phyloP scores from a whole-genome alignment of 2,797 vertebrate genomes.

The Nyctibius grandis region DNA sequence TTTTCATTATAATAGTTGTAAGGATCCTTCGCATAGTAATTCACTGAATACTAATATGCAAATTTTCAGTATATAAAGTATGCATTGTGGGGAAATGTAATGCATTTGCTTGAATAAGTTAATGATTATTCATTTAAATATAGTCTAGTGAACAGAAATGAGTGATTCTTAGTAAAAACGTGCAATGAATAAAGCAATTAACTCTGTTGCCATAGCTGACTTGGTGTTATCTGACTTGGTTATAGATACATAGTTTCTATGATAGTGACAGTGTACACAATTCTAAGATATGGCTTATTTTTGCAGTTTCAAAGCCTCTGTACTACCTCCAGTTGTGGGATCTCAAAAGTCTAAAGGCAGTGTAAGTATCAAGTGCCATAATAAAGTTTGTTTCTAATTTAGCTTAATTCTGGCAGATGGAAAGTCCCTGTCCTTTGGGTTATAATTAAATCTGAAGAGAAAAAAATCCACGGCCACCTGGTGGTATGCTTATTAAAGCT shows the following conservation, averaged over 20 bases:
- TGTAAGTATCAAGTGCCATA: slow-evolving; percentile 79
- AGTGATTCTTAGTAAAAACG: background rate
- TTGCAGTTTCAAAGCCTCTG: slow-evolving; percentile 86
- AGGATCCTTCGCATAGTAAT: background rate
- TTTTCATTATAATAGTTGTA: background rate
- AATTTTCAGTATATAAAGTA: background rate
- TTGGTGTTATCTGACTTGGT: background rate
- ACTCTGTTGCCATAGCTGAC: background rate
- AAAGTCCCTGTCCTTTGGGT: slow-evolving; percentile 26
- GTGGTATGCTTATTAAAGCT: background rate
- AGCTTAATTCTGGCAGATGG: background rate
- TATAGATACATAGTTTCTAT: background rate
- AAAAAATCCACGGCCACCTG: background rate
- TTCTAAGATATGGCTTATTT: slow-evolving; percentile 56
- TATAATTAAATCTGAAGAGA: slow-evolving; percentile 43
- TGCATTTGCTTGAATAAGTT: background rate
- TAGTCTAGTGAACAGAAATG: background rate
- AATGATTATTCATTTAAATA: background rate
- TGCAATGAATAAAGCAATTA: fast-evolving
- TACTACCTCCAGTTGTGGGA: slow-evolving; percentile 86
- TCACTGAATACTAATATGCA: background rate
- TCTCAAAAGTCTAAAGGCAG: slow-evolving; percentile 87
- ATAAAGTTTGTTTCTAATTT: background rate
- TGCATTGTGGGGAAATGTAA: background rate
- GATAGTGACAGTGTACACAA: background rate